These are phyloP conservation scores for Corapipo altera DNA, from an alignment of 2,113 vertebrate genomes.

Conservation along the genomic window DNA sequence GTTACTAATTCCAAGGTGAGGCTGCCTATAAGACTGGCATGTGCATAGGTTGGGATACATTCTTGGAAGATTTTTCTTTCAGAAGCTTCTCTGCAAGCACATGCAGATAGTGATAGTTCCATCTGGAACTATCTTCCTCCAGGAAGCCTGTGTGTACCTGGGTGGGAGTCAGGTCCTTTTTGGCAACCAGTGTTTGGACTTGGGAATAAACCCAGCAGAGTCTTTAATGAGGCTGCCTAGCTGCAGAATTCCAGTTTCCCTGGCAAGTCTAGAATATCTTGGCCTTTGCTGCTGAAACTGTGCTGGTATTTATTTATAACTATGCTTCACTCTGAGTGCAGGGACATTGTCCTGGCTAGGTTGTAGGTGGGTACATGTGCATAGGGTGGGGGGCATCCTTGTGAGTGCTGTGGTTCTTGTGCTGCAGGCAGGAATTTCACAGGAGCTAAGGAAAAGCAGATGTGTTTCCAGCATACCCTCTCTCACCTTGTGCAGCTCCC, in stretches of 20 bases:
- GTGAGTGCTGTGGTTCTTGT: accelerated
- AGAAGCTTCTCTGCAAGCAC: neutral
- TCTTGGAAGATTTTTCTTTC: neutral
- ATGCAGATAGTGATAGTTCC: neutral
- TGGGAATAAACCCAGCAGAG: neutral
- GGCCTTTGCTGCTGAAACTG: neutral
- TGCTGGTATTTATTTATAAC: neutral
- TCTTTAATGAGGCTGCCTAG: neutral
- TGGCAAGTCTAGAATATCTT: neutral
- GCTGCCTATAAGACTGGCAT: neutral
- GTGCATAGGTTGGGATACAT: neutral
- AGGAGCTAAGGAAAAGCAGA: neutral
- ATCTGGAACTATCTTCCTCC: too few relatives aligned
- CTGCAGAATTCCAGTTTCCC: neutral
- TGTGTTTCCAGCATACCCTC: accelerated
- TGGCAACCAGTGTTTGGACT: neutral
- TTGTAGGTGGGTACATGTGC: neutral
- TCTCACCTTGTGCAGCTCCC: neutral
- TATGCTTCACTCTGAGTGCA: neutral
- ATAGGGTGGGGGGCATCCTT: neutral
- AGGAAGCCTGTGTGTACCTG: neutral
- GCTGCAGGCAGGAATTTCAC: neutral
- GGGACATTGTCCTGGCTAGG: neutral
- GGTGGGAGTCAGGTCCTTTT: neutral
- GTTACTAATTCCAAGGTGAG: neutral